Evolutionary conservation across 2,888 invertebrate species (phyloP).

Genomic region (Drosophila prostipennis): DNA sequence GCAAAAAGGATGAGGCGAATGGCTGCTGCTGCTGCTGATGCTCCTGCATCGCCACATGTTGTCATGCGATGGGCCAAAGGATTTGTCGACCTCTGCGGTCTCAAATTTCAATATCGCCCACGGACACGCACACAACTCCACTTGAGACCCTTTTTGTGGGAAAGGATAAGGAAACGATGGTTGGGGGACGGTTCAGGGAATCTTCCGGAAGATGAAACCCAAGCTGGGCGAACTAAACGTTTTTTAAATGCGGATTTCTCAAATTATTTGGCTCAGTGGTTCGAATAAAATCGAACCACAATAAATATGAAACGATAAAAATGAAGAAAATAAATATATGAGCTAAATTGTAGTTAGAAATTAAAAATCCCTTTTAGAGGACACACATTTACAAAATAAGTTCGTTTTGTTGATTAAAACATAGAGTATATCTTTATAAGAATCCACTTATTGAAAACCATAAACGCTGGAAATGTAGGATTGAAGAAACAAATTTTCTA

Average conservation of each 20-base stretch:
- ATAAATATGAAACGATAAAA: background rate
- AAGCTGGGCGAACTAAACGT: constrained; percentile 14
- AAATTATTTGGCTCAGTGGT: constrained; percentile 21
- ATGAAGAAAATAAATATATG: no score
- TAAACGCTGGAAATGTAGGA: no score
- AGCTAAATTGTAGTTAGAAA: no score
- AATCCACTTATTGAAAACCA: no score
- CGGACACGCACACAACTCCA: constrained; percentile 40
- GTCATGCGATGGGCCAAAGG: constrained; percentile 47
- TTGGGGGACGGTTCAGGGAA: background rate
- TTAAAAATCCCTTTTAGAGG: no score
- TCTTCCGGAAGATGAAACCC: constrained; percentile 9
- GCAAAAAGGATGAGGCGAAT: constrained; percentile 25
- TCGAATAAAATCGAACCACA: constrained; percentile 2
- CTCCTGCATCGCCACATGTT: constrained; percentile 49
- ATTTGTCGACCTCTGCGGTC: constrained; percentile 56
- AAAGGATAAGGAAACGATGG: constrained; percentile 5
- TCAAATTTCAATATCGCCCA: constrained; percentile 69
- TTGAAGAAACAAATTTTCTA: no score
- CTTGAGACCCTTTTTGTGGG: constrained; percentile 44
- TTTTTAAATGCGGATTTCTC: constrained; percentile 21
- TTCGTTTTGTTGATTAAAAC: background rate
- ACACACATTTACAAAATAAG: no score
- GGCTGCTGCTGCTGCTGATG: constrained; percentile 37
- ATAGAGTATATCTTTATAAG: background rate